Evolutionary conservation across 2,797 vertebrate genomes (phyloP), one percentile per base, ranked within the genome.

Genomic region (Cephalopachus bancanus): DNA sequence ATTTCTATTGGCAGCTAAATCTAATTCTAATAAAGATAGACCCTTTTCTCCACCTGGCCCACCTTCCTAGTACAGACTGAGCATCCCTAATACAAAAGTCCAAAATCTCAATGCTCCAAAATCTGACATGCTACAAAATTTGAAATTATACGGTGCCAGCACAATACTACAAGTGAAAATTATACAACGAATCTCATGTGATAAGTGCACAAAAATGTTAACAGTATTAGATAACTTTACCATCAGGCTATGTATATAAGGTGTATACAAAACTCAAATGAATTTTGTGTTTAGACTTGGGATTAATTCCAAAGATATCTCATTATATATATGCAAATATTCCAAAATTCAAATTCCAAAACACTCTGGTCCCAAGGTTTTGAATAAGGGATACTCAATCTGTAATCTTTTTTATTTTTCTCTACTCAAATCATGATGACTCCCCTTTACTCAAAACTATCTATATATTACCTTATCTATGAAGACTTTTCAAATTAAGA

Each of bases 1-100:
- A 90, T 94, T 71, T 51, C 49, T 72, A 60, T 55, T 83, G 89
- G 55, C 53, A 86, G 2, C 19, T 67, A 28, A 92, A 89, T 71
- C 9, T 64, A 91, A 97, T 72, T 65, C 74, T 57, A 14, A 33
- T 26, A 91, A 59, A 91, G 16, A 26, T 33, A 5, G n/a, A 33
- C 8, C 74, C 15, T 64, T 22, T 26, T 86, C 37, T 83, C 26
- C 10, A 60, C 49, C 14, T 83, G 10, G 4, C 15, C 19, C 33
- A 60, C 1, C 51, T 62, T 83, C 28, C 30, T 64, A 22, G 9
- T 20, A 80, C 7, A 59, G n/a, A 4, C 16, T 80, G n/a, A 33
- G n/a, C n/a, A 80, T 80, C n/a, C 12, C n/a, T 59, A 59, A 24
- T 33, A 16, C 59, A 12, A 80, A 59, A 80, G 37, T 59, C n/a